Percentiles rank a stretch among this genome's conserved stretches.
Evolutionary conservation across 2,888 invertebrate genomes (phyloP).

Genomic region (Dugesia japonica): DNA sequence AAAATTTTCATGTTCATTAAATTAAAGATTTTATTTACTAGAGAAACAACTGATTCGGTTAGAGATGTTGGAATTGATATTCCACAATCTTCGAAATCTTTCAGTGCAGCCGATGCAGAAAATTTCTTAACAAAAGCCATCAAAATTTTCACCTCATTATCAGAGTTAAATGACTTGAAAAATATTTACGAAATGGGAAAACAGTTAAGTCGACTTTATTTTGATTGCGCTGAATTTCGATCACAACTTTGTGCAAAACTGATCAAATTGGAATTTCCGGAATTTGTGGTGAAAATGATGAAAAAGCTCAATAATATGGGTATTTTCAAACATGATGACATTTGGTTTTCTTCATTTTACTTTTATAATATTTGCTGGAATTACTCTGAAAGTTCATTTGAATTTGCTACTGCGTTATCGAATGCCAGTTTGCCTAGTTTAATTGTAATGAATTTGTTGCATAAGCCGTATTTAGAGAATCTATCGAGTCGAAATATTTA

Average conservation of each 20-base stretch:
- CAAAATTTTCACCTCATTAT: constrained; percentile 28
- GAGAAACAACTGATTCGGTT: constrained; percentile 14
- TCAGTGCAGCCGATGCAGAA: constrained; percentile 26
- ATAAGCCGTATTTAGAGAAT: constrained; percentile 43
- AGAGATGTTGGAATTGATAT: constrained; percentile 21
- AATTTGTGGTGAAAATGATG: constrained; percentile 40
- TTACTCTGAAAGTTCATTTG: constrained; percentile 41
- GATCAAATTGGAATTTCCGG: constrained; percentile 28
- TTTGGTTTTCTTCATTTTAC: constrained; percentile 45
- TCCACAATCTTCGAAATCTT: constrained; percentile 28
- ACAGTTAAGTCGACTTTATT: constrained; percentile 30
- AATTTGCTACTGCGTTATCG: constrained; percentile 39
- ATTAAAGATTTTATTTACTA: not conserved
- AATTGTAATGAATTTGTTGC: constrained; percentile 41
- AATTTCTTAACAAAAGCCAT: constrained; percentile 24
- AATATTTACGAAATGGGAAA: constrained; percentile 35
- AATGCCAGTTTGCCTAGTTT: constrained; percentile 40
- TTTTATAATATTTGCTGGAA: constrained; percentile 44
- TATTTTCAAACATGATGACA: constrained; percentile 43
- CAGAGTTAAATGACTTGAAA: constrained; percentile 31
- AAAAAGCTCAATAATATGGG: constrained; percentile 42
- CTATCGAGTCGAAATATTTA: constrained; percentile 40
- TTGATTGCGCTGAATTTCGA: constrained; percentile 32
- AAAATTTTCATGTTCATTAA: not conserved
- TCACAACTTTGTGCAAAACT: constrained; percentile 17